phyloP scores from a whole-genome alignment of 37 sponge, comb jelly and placozoan genomes.

The Hexactinellida sp. region DNA sequence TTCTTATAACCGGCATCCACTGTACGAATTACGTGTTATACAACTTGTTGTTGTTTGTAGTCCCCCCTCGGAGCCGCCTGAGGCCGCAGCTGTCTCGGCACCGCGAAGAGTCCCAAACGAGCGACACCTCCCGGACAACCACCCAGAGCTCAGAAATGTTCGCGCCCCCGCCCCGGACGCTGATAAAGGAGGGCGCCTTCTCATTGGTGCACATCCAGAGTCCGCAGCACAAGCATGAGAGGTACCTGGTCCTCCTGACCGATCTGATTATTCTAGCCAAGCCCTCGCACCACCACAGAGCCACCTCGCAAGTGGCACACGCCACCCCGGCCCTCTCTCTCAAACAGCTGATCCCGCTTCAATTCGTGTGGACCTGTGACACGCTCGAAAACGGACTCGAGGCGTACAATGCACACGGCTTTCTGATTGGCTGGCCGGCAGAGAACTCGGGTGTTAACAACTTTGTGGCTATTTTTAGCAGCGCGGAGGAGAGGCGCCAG shows the following conservation, averaged over 20 bases:
- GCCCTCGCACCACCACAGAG: neutral
- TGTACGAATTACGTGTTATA: too few relatives aligned
- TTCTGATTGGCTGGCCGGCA: neutral
- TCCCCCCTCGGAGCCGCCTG: neutral
- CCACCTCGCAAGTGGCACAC: neutral
- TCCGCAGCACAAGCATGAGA: neutral
- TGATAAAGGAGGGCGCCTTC: conserved; percentile 4
- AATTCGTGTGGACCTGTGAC: conserved; percentile 7
- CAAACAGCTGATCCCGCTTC: neutral
- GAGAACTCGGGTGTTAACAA: conserved; percentile 4
- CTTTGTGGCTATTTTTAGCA: neutral
- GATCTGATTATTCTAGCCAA: neutral
- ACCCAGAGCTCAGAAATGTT: neutral
- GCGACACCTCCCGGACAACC: neutral
- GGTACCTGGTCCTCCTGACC: neutral
- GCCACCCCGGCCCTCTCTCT: neutral
- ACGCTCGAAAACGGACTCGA: neutral
- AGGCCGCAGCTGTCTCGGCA: neutral
- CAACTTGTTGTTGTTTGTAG: too few relatives aligned
- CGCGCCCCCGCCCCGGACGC: neutral
- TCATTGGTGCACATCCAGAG: neutral
- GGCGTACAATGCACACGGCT: neutral
- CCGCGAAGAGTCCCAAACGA: neutral
- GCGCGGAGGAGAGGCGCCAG: neutral
- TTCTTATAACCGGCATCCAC: too few relatives aligned